Evolutionary conservation across 2,888 invertebrate genomes (phyloP), one percentile per base, ranked within the genome.

Genomic region (Pollenia amentaria): DNA sequence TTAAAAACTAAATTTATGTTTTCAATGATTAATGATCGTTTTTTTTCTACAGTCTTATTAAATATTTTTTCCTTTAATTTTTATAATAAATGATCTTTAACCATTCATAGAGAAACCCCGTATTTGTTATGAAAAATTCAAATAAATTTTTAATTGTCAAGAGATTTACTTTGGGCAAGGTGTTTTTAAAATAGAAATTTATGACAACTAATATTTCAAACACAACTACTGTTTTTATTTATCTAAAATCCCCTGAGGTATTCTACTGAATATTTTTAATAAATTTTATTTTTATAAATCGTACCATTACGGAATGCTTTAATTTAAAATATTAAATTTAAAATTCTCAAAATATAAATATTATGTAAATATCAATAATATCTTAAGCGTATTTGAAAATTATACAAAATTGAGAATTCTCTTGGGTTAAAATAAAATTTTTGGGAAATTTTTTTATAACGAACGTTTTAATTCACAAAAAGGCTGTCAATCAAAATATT

Each of bases 401-500:
- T 72, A 21, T 29, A 42, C 40, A 48, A 70, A 88, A 91, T 89
- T 88, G 89, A 91, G 91, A 89, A 79, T 86, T 85, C 92, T 90
- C 91, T 86, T 48, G 91, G 89, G 89, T 79, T 73, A 21, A 65
- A 67, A 65, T 9, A 18, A 38, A 75, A 79, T 77, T 73, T 64
- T 53, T 57, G 44, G 21, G 12, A 6, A 67, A 46, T 16, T 18
- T 55, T 67, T 67, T n/a, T 46, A 38, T 40, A 60, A 64, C n/a
- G 53, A 67, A 84, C 48, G 8, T 18, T 48, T 55, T 79, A 57
- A 73, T 67, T 51, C 65, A 67, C 73, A 77, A 60, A 69, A 81
- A 69, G 84, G 73, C 87, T 89, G 89, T 89, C 89, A 89, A 89
- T 92, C 92, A 92, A 91, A 92, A 92, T 91, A 92, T 91, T 91